These are phyloP conservation scores for Scaptomyza reducta DNA, from an alignment of 2,888 invertebrate genomes.

Conservation along the genomic window DNA sequence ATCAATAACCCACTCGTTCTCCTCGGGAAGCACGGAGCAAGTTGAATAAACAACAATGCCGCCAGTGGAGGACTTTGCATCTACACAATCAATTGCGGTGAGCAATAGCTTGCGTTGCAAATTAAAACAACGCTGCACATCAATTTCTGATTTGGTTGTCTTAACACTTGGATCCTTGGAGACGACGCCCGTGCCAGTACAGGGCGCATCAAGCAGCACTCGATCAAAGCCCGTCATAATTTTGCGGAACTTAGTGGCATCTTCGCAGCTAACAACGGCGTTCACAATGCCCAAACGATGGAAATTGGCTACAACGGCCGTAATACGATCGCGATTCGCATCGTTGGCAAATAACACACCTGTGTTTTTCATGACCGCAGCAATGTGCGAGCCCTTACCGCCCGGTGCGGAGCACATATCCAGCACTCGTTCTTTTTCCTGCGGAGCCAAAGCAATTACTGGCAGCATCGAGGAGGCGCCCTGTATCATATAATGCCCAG, in stretches of 20 bases:
- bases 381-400: slow-evolving; percentile 99
- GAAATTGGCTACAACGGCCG: slow-evolving; percentile 97
- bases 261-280: slow-evolving; percentile 93
- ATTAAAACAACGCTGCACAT: slow-evolving; percentile 95
- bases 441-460: slow-evolving; percentile 98
- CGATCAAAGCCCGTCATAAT: slow-evolving; percentile 97
- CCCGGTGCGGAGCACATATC: slow-evolving; percentile 99
- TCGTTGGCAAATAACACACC: slow-evolving; percentile 98
- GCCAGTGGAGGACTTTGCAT: slow-evolving; percentile 95
- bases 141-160: slow-evolving; percentile 93
- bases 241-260: slow-evolving; percentile 94
- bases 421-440: slow-evolving; percentile 96
- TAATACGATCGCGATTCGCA: slow-evolving; percentile 93
- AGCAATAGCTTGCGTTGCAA: slow-evolving; percentile 96
- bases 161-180: slow-evolving; percentile 99
- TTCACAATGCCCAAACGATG: slow-evolving; percentile 98
- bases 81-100: slow-evolving; percentile 98
- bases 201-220: slow-evolving; percentile 98
- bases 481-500: slow-evolving; percentile 98
- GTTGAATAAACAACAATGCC: slow-evolving; percentile 99
- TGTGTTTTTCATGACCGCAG: slow-evolving; percentile 99
- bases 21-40: slow-evolving; percentile 98
- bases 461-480: slow-evolving; percentile 98
- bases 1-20: slow-evolving; percentile 99
- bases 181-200: slow-evolving; percentile 98